Evolutionary conservation across 2,797 vertebrate species (phyloP).

Genomic region (Taenioides sp.): DNA sequence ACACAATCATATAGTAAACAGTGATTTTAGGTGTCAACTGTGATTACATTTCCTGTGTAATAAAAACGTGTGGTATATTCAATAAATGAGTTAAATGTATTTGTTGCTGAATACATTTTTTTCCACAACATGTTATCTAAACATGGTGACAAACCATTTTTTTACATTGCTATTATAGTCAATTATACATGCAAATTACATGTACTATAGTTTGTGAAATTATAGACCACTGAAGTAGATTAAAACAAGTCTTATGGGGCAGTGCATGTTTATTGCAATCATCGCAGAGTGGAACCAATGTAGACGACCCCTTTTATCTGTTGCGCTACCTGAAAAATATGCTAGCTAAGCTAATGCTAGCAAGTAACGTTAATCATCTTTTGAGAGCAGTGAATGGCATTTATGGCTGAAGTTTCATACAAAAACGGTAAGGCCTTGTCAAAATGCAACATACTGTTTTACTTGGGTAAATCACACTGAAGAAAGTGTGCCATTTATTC

Average conservation of each 20-base stretch:
- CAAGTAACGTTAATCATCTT: constrained; percentile 17
- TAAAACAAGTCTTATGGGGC: too few relatives aligned
- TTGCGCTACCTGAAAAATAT: constrained; percentile 43
- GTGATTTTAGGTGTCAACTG: background rate
- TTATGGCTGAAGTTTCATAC: constrained; percentile 17
- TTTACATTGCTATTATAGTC: too few relatives aligned
- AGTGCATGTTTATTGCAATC: too few relatives aligned
- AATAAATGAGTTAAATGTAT: constrained; percentile 42
- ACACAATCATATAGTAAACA: constrained; percentile 4
- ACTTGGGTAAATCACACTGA: background rate
- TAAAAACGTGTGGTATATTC: constrained; percentile 30
- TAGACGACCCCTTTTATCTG: background rate
- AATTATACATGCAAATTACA: background rate
- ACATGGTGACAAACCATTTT: too few relatives aligned
- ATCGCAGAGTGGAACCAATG: constrained; percentile 2
- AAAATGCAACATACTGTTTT: accelerated
- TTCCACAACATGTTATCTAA: too few relatives aligned
- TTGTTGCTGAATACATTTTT: background rate
- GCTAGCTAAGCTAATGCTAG: constrained; percentile 46
- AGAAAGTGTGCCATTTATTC: background rate
- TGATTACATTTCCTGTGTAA: background rate
- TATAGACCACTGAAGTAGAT: background rate
- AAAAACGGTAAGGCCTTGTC: constrained; percentile 3
- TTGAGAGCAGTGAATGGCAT: constrained; percentile 23
- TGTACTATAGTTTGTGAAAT: background rate